phyloP scores from a whole-genome alignment of 2,113 vertebrate genomes.

The Fregata magnificens region DNA sequence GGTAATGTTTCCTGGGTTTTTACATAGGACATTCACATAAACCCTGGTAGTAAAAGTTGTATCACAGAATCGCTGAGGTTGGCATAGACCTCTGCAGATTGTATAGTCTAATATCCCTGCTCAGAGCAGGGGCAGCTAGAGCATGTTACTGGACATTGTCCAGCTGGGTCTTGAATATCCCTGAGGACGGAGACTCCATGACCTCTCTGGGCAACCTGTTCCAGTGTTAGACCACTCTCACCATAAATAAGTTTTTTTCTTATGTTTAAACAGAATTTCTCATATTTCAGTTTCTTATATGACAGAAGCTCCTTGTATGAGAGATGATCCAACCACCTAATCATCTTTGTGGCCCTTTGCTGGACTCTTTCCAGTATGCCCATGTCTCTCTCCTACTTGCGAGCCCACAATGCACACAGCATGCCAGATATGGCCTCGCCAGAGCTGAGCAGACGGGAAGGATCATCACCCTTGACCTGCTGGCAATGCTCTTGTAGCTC shows the following conservation, averaged over 20 bases:
- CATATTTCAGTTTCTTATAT: not conserved
- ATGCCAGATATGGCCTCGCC: not conserved
- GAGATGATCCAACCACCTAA: not conserved
- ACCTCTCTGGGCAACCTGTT: not conserved
- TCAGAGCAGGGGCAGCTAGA: not conserved
- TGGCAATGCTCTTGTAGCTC: not conserved
- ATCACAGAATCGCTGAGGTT: not conserved
- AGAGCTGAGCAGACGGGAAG: not conserved
- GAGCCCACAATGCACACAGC: not conserved
- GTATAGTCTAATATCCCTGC: not conserved
- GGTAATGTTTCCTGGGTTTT: not conserved
- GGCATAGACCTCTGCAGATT: not conserved
- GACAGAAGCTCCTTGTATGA: not conserved
- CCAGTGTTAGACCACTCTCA: not conserved
- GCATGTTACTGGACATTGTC: not conserved
- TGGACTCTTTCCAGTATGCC: not conserved
- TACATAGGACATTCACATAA: not conserved
- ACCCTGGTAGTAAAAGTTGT: not conserved
- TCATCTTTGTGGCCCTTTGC: not conserved
- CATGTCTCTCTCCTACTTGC: not conserved
- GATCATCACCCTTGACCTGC: not conserved
- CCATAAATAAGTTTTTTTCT: not conserved
- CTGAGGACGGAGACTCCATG: fast-evolving
- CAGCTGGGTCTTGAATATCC: not conserved
- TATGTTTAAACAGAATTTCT: not conserved